These are phyloP conservation scores for Drosophila guanche DNA, from an alignment of 1,140 invertebrate species.

Conservation along the genomic window DNA sequence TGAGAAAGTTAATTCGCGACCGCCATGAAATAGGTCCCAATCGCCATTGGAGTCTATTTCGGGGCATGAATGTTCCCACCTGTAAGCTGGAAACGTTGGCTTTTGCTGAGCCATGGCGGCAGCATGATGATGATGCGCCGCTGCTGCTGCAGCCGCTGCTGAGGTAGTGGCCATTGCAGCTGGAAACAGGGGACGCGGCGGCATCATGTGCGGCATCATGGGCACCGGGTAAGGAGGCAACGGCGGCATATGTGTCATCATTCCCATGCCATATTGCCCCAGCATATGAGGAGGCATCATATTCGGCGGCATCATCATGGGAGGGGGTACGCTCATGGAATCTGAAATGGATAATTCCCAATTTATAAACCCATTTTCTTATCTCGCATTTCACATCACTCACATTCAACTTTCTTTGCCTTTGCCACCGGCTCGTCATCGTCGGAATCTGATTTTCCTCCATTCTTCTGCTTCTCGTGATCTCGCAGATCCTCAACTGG, in stretches of 20 bases:
- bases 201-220: constrained; percentile 88
- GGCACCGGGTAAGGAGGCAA: constrained; percentile 85
- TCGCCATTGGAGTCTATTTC: too few species aligned
- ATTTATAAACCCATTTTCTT: neutral
- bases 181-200: constrained; percentile 91
- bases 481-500: constrained; percentile 97
- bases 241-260: constrained; percentile 85
- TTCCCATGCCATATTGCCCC: constrained; percentile 85
- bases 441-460: constrained; percentile 88
- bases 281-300: constrained; percentile 87
- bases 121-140: constrained; percentile 71
- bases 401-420: constrained; percentile 87
- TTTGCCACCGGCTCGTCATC: constrained; percentile 92
- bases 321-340: constrained; percentile 83
- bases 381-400: constrained; percentile 45
- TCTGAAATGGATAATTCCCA: constrained; percentile 27
- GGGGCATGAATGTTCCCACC: constrained; percentile 83
- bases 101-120: constrained; percentile 86
- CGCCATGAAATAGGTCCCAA: neutral
- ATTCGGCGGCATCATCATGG: constrained; percentile 85
- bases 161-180: constrained; percentile 88
- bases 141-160: constrained; percentile 83
- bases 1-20: neutral
- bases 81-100: constrained; percentile 92
- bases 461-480: constrained; percentile 94